phyloP scores from a whole-genome alignment of 1,140 invertebrate genomes.

The Scaptomyza montana region DNA sequence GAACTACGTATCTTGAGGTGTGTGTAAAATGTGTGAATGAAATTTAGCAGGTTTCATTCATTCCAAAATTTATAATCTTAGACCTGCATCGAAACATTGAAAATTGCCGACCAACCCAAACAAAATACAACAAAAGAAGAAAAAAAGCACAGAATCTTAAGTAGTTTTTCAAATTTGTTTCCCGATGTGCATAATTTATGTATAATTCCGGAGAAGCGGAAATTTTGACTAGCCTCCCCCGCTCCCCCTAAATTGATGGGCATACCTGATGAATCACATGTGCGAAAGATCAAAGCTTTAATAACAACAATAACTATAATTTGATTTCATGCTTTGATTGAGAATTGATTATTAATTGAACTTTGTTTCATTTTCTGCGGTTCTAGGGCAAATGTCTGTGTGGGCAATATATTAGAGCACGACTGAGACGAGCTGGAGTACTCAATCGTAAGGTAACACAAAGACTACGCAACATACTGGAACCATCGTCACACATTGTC shows the following conservation, averaged over 20 bases:
- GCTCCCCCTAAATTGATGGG: conserved; percentile 13
- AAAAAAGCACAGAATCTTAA: neutral
- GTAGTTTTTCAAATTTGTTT: conserved; percentile 16
- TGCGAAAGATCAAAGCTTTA: conserved; percentile 47
- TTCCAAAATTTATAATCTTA: conserved; percentile 2
- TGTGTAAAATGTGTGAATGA: conserved; percentile 62
- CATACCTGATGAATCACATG: conserved; percentile 26
- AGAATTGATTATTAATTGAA: conserved; percentile 49
- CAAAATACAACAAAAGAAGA: conserved; percentile 1
- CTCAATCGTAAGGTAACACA: conserved; percentile 81
- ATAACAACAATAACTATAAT: neutral
- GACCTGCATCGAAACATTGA: neutral
- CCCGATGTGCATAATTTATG: conserved; percentile 35
- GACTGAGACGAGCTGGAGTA: conserved; percentile 76
- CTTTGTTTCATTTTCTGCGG: conserved; percentile 17
- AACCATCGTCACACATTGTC: conserved; percentile 76
- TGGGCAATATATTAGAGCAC: conserved; percentile 78
- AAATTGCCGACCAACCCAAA: conserved; percentile 7
- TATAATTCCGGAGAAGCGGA: conserved; percentile 26
- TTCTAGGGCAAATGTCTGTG: conserved; percentile 81
- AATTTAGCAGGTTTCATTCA: conserved; percentile 60
- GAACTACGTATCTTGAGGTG: conserved; percentile 21
- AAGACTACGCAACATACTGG: conserved; percentile 75
- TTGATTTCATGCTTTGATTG: conserved; percentile 40
- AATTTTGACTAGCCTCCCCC: conserved; percentile 31